phyloP scores from a whole-genome alignment of 2,797 vertebrate genomes.

The Rhinella marina region DNA sequence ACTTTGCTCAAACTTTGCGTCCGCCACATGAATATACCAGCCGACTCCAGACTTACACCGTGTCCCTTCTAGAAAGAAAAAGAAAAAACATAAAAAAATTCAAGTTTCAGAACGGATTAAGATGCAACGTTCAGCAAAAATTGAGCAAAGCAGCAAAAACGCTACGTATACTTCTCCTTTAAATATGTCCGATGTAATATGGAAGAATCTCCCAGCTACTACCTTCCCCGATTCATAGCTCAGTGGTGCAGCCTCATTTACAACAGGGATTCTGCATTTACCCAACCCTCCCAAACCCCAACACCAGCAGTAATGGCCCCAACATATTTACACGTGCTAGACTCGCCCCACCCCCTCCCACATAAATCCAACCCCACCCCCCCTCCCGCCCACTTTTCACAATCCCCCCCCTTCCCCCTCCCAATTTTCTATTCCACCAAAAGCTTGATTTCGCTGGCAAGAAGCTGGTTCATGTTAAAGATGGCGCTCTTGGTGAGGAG shows the following conservation, averaged over 20 bases:
- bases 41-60: background rate
- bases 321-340: conserved; percentile 59
- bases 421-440: conserved; percentile 73
- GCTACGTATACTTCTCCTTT: conserved; percentile 22
- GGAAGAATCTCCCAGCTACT: conserved; percentile 39
- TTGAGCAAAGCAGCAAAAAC: background rate
- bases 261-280: conserved; percentile 36
- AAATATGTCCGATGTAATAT: conserved; percentile 45
- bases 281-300: conserved; percentile 33
- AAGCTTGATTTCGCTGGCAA: conserved; percentile 83
- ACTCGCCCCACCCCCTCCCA: background rate
- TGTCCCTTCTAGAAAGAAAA: background rate
- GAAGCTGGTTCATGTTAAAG: conserved; percentile 85
- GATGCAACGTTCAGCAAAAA: background rate
- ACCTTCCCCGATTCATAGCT: conserved; percentile 31
- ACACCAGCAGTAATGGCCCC: conserved; percentile 53
- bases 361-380: background rate
- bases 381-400: background rate
- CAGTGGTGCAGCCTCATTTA: conserved; percentile 53
- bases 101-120: no score
- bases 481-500: conserved; percentile 81
- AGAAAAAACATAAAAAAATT: background rate
- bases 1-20: background rate
- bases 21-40: background rate
- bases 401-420: conserved; percentile 14